Conservation (phyloP, 2,888 invertebrate genomes). For the Euzetes globulus region DNA sequence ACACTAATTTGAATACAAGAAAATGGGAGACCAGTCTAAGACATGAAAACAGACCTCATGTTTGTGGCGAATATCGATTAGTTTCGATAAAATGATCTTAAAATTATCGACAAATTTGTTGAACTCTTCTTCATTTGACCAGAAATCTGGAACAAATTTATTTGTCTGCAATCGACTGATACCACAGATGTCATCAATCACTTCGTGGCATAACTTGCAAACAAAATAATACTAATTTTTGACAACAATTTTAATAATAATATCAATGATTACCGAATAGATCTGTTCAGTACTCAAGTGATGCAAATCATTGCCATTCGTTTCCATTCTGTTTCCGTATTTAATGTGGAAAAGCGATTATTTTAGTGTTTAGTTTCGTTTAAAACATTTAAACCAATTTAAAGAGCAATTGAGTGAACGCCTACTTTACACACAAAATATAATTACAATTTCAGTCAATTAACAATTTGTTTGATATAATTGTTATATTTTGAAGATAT, state of each 20-base stretch:
- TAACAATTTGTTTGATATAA: too few relatives aligned
- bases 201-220: conserved; percentile 6
- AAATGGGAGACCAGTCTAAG: not conserved
- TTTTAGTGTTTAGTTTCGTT: too few relatives aligned
- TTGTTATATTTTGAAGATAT: too few relatives aligned
- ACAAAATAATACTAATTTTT: not conserved
- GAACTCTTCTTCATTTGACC: not conserved
- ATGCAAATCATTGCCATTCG: too few relatives aligned
- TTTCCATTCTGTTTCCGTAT: too few relatives aligned
- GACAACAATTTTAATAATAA: not conserved
- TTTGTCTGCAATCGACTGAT: not conserved
- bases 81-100: not conserved
- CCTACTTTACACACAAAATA: too few relatives aligned
- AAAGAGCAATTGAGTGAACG: too few relatives aligned
- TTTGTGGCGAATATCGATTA: conserved; percentile 17
- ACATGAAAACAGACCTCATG: not conserved
- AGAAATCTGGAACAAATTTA: not conserved
- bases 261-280: not conserved
- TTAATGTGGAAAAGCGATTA: too few relatives aligned
- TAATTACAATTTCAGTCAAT: too few relatives aligned
- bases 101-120: not conserved
- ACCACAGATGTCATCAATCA: conserved; percentile 20
- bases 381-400: too few relatives aligned
- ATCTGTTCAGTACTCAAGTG: not conserved
- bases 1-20: not conserved